A percentile compares a stretch with the other conserved stretches of the same genome.
These are phyloP conservation scores for Theocolax elegans DNA, from an alignment of 1,140 invertebrate species.

Conservation along the genomic window DNA sequence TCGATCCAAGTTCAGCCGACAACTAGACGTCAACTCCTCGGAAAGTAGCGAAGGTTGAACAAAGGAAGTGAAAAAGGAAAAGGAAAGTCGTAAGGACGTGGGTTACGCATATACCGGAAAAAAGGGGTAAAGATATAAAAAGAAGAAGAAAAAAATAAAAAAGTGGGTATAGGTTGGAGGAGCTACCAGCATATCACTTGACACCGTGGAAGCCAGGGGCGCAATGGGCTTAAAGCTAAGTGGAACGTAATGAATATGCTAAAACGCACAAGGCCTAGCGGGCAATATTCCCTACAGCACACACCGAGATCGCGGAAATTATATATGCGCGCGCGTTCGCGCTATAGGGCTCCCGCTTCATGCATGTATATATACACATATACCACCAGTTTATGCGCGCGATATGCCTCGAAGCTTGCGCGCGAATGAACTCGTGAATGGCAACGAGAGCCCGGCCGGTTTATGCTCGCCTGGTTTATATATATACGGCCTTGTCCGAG, in stretches of 20 bases:
- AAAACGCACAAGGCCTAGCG: constrained; percentile 2
- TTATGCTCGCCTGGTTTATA: no score
- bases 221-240: constrained; percentile 8
- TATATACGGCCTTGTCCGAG: no score
- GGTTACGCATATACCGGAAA: no score
- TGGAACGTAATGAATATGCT: constrained; percentile 36
- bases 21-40: no score
- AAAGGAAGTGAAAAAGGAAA: neutral
- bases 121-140: no score
- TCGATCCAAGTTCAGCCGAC: no score
- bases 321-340: neutral
- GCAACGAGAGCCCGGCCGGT: no score
- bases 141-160: neutral
- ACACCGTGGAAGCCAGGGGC: neutral
- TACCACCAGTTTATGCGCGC: neutral
- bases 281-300: no score
- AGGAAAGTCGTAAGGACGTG: neutral
- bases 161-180: neutral
- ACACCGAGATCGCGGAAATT: neutral
- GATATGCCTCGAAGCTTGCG: constrained; percentile 12
- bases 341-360: neutral
- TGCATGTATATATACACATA: neutral
- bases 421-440: constrained; percentile 16
- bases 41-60: no score
- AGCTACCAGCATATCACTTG: neutral